Conservation (phyloP, 2,888 invertebrate species). For the Platycnemis pennipes region DNA sequence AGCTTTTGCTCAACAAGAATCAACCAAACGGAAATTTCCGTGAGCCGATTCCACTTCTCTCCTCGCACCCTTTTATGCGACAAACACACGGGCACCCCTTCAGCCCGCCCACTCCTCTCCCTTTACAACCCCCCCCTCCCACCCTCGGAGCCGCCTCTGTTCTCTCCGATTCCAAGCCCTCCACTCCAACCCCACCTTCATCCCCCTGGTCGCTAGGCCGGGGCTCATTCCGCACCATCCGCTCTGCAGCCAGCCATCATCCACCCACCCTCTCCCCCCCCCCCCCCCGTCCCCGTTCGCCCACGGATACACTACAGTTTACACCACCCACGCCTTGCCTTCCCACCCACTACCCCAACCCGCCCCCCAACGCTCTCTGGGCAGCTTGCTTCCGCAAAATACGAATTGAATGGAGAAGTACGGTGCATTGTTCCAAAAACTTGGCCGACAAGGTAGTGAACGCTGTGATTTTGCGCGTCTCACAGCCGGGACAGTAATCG, state of each 20-base stretch:
- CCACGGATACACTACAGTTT: too few relatives aligned
- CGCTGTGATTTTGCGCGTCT: background rate
- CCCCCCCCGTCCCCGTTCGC: background rate
- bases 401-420: background rate
- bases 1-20: conserved; percentile 56
- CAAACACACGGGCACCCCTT: background rate
- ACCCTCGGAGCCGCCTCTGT: too few relatives aligned
- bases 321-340: too few relatives aligned
- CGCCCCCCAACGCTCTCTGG: background rate
- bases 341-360: background rate
- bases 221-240: conserved; percentile 23
- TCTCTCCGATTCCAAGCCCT: background rate
- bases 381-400: background rate
- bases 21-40: conserved; percentile 65
- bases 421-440: background rate
- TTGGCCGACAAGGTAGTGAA: background rate
- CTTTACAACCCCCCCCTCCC: background rate
- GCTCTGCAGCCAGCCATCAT: background rate
- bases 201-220: background rate
- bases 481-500: background rate
- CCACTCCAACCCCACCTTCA: background rate
- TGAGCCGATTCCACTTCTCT: conserved; percentile 42
- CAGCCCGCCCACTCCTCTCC: background rate
- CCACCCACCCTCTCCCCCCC: background rate
- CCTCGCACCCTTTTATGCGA: background rate